Percentiles rank a stretch among this genome's conserved stretches.
Conservation (phyloP, 2,888 invertebrate species). For the Petrophora chlorosata region DNA sequence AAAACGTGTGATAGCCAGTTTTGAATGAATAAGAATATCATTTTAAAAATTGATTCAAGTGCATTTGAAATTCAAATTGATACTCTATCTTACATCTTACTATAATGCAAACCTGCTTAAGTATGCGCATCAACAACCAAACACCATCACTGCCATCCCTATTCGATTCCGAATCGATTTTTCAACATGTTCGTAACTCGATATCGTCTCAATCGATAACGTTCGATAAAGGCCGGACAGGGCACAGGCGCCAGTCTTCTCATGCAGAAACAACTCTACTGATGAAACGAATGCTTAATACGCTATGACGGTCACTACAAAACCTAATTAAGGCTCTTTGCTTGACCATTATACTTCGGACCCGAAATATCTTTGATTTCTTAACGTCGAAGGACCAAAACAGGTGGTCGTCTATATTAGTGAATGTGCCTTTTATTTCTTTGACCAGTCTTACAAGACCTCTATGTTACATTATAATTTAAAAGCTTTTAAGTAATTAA, state of each 20-base stretch:
- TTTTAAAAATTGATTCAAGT: slow-evolving; percentile 5
- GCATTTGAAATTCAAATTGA: slow-evolving; percentile 13
- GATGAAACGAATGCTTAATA: slow-evolving; percentile 80
- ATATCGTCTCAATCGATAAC: slow-evolving; percentile 63
- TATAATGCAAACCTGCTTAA: slow-evolving; percentile 3
- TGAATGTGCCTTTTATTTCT: slow-evolving; percentile 12
- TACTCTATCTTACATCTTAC: slow-evolving; percentile 2
- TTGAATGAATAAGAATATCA: not conserved
- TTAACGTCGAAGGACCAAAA: not conserved
- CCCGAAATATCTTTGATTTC: slow-evolving; percentile 15
- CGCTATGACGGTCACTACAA: slow-evolving; percentile 76
- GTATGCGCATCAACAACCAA: slow-evolving; percentile 19
- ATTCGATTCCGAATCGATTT: slow-evolving; percentile 22
- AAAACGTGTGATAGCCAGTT: not conserved
- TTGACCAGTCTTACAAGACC: slow-evolving; percentile 6
- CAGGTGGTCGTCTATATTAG: slow-evolving; percentile 6
- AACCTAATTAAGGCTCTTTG: slow-evolving; percentile 76
- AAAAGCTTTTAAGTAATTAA: slow-evolving; percentile 4
- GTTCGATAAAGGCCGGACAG: slow-evolving; percentile 64
- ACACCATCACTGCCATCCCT: slow-evolving; percentile 16
- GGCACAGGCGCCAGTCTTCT: slow-evolving; percentile 69
- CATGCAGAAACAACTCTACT: slow-evolving; percentile 77
- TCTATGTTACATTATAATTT: not conserved
- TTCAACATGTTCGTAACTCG: slow-evolving; percentile 57
- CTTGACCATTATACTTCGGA: slow-evolving; percentile 48